These are phyloP conservation scores for Xerus rutilus DNA, from an alignment of 2,797 vertebrate species.

Conservation along the genomic window DNA sequence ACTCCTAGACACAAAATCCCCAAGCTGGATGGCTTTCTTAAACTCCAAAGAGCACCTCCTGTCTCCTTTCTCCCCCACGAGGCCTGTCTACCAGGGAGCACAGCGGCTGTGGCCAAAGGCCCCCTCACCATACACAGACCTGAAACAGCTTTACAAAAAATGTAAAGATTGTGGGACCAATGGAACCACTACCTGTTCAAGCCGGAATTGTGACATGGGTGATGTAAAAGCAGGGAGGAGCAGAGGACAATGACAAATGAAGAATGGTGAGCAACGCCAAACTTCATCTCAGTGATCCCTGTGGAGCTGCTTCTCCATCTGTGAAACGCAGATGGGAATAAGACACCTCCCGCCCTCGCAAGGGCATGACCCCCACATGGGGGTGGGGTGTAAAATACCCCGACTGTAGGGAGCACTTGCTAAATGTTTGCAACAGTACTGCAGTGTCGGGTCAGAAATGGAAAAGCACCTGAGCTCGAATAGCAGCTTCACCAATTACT, in stretches of 20 bases:
- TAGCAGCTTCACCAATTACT: not conserved
- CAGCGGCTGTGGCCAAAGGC: not conserved
- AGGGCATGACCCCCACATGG: not conserved
- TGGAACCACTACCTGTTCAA: not conserved
- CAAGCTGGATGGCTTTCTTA: not conserved
- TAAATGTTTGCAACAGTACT: not conserved
- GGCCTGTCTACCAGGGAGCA: too few relatives aligned
- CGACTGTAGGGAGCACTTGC: not conserved
- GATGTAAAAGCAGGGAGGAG: not conserved
- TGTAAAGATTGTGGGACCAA: too few relatives aligned
- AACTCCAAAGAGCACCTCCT: rapidly evolving
- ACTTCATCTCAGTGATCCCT: not conserved
- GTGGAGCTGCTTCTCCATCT: not conserved
- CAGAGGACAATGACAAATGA: not conserved
- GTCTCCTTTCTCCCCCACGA: too few relatives aligned
- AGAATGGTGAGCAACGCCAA: not conserved
- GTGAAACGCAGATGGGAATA: not conserved
- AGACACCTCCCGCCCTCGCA: not conserved
- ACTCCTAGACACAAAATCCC: not conserved
- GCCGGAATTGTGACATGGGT: not conserved
- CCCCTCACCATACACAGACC: not conserved
- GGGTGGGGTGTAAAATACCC: rapidly evolving
- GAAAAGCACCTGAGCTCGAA: not conserved
- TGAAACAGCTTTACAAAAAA: not conserved
- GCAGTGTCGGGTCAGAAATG: not conserved